Base-by-base conservation (phyloP, 2,888 invertebrate genomes). In the Meliscaeva auricollis region DNA sequence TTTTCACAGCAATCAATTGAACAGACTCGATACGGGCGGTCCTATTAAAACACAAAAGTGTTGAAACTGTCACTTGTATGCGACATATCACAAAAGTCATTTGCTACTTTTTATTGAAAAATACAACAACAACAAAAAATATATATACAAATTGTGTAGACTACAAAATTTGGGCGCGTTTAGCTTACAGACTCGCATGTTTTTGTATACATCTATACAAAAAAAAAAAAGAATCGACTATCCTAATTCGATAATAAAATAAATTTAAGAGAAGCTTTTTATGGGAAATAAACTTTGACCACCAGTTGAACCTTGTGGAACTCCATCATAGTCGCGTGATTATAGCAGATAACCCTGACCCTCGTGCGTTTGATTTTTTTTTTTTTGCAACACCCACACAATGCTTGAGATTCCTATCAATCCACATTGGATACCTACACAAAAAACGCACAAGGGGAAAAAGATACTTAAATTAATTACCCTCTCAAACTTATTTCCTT, bases 391-490 rank as follows among this genome's bases (percentile, higher is more conserved):
- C 35, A 64, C 56, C 56, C 46, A 66, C 62, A 38, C 66, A 54
- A 30, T 44, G 26, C 35, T 20, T 46, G 41, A 22, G 56, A 66
- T 60, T 69, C 44, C 62, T n/a, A 56, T 72, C 32, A 56, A 46
- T 66, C 41, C 64, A 46, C 11, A 3, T 7, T 70, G 48, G 20
- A 68, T n/a, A n/a, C n/a, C 7, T 20, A 52, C 22, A 8, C 46
- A 30, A 62, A 26, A 62, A 35, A 30, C 26, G 26, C 26, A 26
- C 26, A 46, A 66, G 70, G 46, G 79, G 72, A 66, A 76, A 60
- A 76, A 70, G 50, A 58, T 76, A 68, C 79, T 80, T 68, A 22
- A 75, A 75, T 79, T 84, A 84, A 84, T 80, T 84, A 76, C 84
- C 22, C 64, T 73, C 73, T 68, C 74, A 54, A 22, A 30, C 32